phyloP scores from a whole-genome alignment of 2,888 invertebrate species.

The Acanthacorydalis orientalis region DNA sequence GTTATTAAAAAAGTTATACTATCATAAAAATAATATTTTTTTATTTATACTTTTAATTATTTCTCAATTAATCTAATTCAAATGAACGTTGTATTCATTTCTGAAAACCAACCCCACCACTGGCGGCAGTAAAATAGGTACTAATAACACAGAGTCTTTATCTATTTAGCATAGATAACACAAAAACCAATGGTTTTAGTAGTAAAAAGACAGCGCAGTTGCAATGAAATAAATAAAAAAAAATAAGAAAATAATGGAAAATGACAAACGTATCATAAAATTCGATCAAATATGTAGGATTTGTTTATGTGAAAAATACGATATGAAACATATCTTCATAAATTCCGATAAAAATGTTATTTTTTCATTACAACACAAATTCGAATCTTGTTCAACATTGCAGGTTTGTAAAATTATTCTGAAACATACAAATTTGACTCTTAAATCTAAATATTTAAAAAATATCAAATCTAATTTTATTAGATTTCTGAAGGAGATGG shows the following conservation, averaged over 20 bases:
- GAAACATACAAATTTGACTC: background rate
- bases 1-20: too few species aligned
- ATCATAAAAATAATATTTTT: too few species aligned
- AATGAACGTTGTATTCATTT: too few species aligned
- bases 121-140: too few species aligned
- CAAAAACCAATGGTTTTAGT: background rate
- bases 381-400: slow-evolving; percentile 28
- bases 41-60: too few species aligned
- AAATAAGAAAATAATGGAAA: slow-evolving; percentile 3
- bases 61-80: too few species aligned
- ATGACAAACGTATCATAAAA: slow-evolving; percentile 3
- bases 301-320: slow-evolving; percentile 25
- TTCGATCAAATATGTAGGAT: slow-evolving; percentile 30
- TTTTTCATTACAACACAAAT: slow-evolving; percentile 26
- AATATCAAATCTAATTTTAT: background rate
- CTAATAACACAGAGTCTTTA: background rate
- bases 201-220: background rate
- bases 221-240: background rate
- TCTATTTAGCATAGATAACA: background rate
- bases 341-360: slow-evolving; percentile 19
- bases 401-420: slow-evolving; percentile 19
- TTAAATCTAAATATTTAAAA: slow-evolving; percentile 1
- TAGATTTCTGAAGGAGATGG: slow-evolving; percentile 25
- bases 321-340: slow-evolving; percentile 22
- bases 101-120: too few species aligned